Evolutionary conservation across 1,140 invertebrate genomes (phyloP).

Genomic region (Diprion similis): DNA sequence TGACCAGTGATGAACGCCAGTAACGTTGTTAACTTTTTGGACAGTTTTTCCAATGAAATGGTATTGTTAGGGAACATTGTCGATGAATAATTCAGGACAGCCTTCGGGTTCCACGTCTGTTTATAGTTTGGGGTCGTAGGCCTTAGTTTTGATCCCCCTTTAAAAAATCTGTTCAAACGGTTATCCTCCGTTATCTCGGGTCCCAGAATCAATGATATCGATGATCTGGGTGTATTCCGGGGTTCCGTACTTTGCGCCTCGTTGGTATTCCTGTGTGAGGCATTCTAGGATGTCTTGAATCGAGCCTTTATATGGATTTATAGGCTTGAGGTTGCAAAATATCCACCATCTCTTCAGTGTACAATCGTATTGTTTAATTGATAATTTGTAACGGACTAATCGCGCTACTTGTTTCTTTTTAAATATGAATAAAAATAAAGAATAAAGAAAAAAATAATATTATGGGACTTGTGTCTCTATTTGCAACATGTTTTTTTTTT

Average conservation of each 20-base stretch:
- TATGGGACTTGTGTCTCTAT: too few relatives aligned
- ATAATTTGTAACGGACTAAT: too few relatives aligned
- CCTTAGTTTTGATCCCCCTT: constrained; percentile 61
- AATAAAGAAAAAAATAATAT: too few relatives aligned
- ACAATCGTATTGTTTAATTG: constrained; percentile 35
- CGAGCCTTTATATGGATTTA: constrained; percentile 11
- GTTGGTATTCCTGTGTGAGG: constrained; percentile 28
- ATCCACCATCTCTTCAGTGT: constrained; percentile 36
- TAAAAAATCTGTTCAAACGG: constrained; percentile 21
- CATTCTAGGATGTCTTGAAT: constrained; percentile 18
- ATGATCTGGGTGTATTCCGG: too few relatives aligned
- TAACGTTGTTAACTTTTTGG: constrained; percentile 62
- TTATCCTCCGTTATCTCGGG: constrained; percentile 6
- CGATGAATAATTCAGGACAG: constrained; percentile 24
- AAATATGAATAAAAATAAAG: too few relatives aligned
- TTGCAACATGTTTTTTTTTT: too few relatives aligned
- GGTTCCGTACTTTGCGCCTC: constrained; percentile 32
- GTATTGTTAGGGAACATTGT: background rate
- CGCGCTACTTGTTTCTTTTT: too few relatives aligned
- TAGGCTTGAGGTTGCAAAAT: constrained; percentile 29
- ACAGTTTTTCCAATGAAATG: constrained; percentile 22
- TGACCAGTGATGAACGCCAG: constrained; percentile 58
- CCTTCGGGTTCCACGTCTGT: background rate
- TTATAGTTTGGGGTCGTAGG: constrained; percentile 35
- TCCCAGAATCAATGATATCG: constrained; percentile 1